A percentile compares a stretch with the other conserved stretches of the same genome.
phyloP scores from a whole-genome alignment of 2,888 invertebrate species.

The Harpagoxenus sublaevis region DNA sequence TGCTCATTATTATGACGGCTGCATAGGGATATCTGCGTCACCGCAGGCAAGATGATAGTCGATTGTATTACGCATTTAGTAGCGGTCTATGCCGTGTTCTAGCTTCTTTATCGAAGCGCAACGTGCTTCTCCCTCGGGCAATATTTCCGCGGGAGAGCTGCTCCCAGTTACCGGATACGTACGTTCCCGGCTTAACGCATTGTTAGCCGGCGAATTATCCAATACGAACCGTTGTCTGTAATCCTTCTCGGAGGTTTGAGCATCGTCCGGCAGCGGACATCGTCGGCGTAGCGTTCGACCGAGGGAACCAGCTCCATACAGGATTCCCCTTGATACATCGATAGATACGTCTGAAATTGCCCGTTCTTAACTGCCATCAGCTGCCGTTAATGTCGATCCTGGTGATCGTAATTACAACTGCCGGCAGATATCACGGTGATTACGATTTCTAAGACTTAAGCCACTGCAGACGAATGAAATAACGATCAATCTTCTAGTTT shows the following conservation, averaged over 20 bases:
- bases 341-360: conserved; percentile 35
- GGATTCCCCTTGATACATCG: conserved; percentile 4
- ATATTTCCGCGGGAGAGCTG: conserved; percentile 36
- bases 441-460: neutral
- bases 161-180: conserved; percentile 45
- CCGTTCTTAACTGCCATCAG: conserved; percentile 47
- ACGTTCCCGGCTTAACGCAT: conserved; percentile 56
- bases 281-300: conserved; percentile 8
- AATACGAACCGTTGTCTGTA: conserved; percentile 53
- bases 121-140: conserved; percentile 45
- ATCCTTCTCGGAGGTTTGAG: conserved; percentile 60
- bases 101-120: conserved; percentile 52
- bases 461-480: neutral
- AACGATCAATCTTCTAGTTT: neutral
- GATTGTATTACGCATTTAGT: conserved; percentile 53
- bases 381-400: conserved; percentile 48
- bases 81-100: conserved; percentile 4
- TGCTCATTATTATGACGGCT: conserved; percentile 28
- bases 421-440: neutral
- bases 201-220: conserved; percentile 61
- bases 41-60: conserved; percentile 46
- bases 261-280: conserved; percentile 45
- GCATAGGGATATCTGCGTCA: conserved; percentile 36
- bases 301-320: neutral
- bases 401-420: neutral